phyloP scores from a whole-genome alignment of 2,113 vertebrate genomes.

The Apaloderma vittatum region DNA sequence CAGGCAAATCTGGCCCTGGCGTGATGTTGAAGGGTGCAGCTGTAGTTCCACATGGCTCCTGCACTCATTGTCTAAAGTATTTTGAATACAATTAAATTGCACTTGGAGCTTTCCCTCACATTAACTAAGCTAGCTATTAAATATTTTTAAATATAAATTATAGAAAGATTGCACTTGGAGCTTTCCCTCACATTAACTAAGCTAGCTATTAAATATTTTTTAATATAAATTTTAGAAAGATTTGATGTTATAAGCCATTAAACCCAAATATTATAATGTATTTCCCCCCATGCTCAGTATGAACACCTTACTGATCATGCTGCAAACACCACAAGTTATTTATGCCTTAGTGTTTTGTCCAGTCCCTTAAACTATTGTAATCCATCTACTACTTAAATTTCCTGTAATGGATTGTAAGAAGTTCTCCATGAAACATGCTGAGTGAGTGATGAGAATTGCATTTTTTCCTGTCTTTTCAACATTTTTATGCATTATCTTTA shows the following conservation, averaged over 20 bases:
- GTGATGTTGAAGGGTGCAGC: fast-evolving
- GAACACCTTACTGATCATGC: neutral
- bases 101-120: neutral
- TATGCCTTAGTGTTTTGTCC: neutral
- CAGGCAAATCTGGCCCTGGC: neutral
- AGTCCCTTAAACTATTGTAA: neutral
- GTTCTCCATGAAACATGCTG: neutral
- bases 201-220: neutral
- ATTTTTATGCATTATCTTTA: neutral
- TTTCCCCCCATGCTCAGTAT: neutral
- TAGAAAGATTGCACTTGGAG: neutral
- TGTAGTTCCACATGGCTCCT: fast-evolving
- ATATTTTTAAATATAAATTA: too few species aligned
- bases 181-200: neutral
- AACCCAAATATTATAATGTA: neutral
- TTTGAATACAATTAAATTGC: conserved; percentile 20
- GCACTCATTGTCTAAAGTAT: neutral
- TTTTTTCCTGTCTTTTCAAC: neutral
- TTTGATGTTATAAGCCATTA: neutral
- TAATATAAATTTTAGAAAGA: neutral
- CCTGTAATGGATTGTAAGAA: neutral
- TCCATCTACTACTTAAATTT: neutral
- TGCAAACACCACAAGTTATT: neutral
- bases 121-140: neutral
- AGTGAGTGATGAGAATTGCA: neutral